These are phyloP conservation scores for Chymomyza procnemis DNA, from an alignment of 2,888 invertebrate genomes.

Conservation along the genomic window DNA sequence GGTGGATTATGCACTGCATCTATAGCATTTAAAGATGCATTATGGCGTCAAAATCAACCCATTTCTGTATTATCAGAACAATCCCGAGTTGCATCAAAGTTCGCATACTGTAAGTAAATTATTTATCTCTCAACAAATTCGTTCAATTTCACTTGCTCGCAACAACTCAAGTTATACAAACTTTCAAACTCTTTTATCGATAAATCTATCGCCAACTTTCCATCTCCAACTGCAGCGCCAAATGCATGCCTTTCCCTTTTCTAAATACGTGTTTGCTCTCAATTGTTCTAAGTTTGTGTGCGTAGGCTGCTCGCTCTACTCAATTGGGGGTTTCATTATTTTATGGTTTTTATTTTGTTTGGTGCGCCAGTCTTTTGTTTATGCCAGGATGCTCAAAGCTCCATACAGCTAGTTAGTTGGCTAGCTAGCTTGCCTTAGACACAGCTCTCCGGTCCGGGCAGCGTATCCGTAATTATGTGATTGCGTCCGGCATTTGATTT, in stretches of 20 bases:
- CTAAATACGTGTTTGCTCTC: conserved; percentile 9
- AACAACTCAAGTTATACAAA: too few species aligned
- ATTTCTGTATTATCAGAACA: too few species aligned
- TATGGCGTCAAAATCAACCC: too few species aligned
- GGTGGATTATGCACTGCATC: too few species aligned
- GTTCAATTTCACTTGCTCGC: too few species aligned
- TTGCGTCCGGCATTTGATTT: conserved; percentile 81
- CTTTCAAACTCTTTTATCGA: neutral
- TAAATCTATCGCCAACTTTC: neutral
- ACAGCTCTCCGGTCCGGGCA: conserved; percentile 93
- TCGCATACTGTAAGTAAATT: too few species aligned
- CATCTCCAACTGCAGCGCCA: neutral
- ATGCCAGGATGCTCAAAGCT: conserved; percentile 40
- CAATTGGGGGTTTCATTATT: conserved; percentile 17
- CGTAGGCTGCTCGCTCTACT: conserved; percentile 4
- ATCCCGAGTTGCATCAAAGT: too few species aligned
- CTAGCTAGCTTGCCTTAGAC: conserved; percentile 81
- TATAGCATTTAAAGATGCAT: too few species aligned
- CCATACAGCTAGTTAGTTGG: neutral
- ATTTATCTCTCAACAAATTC: too few species aligned
- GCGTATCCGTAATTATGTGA: conserved; percentile 89
- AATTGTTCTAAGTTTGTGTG: neutral
- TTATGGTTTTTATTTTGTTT: conserved; percentile 36
- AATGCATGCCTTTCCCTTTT: neutral
- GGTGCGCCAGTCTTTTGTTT: conserved; percentile 71